These are phyloP conservation scores for Halictus ligatus DNA, from an alignment of 2,888 invertebrate species.

Conservation along the genomic window DNA sequence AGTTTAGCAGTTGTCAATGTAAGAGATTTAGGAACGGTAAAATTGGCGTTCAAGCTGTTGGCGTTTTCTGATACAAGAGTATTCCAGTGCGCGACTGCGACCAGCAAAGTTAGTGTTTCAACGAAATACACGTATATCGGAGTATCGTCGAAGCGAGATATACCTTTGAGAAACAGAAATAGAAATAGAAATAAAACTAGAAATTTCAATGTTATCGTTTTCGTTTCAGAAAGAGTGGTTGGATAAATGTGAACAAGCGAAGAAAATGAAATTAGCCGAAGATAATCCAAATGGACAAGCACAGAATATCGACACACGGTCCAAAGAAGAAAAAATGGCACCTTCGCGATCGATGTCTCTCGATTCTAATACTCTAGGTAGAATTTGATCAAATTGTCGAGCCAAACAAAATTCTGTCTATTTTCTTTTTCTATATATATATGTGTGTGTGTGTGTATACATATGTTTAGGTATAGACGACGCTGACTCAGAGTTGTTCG, in stretches of 20 bases:
- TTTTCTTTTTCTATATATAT: conserved; percentile 18
- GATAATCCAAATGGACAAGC: conserved; percentile 84
- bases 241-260: conserved; percentile 95
- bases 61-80: conserved; percentile 97
- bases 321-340: conserved; percentile 84
- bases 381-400: not conserved
- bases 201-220: conserved; percentile 4
- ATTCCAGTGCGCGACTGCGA: conserved; percentile 94
- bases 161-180: not conserved
- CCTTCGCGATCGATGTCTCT: conserved; percentile 78
- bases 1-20: conserved; percentile 97
- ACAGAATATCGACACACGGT: conserved; percentile 23
- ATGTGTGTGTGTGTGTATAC: conserved; percentile 16
- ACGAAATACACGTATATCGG: not conserved
- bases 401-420: not conserved
- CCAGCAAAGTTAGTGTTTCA: conserved; percentile 86
- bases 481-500: conserved; percentile 73
- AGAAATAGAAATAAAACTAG: not conserved
- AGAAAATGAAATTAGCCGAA: conserved; percentile 90
- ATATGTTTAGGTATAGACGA: conserved; percentile 70
- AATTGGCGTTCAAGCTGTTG: conserved; percentile 96
- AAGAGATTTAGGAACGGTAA: conserved; percentile 94
- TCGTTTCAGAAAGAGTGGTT: conserved; percentile 93
- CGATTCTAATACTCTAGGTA: conserved; percentile 79
- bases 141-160: not conserved